phyloP scores from a whole-genome alignment of 2,113 vertebrate genomes.

The Arvicanthis niloticus region DNA sequence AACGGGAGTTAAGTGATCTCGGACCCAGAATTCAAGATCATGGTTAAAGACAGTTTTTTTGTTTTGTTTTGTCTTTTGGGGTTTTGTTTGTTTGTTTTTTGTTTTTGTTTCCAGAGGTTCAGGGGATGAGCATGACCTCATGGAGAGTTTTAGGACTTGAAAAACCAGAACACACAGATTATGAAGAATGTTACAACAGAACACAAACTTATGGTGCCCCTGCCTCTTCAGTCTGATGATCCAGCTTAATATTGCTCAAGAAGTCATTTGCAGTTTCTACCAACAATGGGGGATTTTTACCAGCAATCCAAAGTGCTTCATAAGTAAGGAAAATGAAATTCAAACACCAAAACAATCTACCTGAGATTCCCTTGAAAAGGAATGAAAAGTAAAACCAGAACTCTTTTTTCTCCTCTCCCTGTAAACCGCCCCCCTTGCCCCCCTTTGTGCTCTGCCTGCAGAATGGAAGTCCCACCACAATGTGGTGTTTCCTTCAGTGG shows the following conservation, averaged over 20 bases:
- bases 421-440: accelerated
- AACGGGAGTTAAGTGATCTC: neutral
- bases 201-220: neutral
- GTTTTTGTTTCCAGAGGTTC: neutral
- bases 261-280: neutral
- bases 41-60: neutral
- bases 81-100: too few relatives aligned
- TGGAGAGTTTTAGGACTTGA: neutral
- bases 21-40: neutral
- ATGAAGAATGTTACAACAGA: neutral
- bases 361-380: neutral
- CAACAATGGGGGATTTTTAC: neutral
- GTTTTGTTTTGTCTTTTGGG: too few relatives aligned
- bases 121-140: neutral
- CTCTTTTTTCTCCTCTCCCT: neutral
- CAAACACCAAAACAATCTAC: neutral
- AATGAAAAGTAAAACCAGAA: neutral
- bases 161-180: neutral
- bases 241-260: neutral
- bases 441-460: neutral
- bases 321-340: neutral
- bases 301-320: neutral
- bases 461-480: neutral
- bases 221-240: neutral
- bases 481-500: neutral